Evolutionary conservation across 2,113 vertebrate species (phyloP).

Genomic region (Ammodytes dubius): DNA sequence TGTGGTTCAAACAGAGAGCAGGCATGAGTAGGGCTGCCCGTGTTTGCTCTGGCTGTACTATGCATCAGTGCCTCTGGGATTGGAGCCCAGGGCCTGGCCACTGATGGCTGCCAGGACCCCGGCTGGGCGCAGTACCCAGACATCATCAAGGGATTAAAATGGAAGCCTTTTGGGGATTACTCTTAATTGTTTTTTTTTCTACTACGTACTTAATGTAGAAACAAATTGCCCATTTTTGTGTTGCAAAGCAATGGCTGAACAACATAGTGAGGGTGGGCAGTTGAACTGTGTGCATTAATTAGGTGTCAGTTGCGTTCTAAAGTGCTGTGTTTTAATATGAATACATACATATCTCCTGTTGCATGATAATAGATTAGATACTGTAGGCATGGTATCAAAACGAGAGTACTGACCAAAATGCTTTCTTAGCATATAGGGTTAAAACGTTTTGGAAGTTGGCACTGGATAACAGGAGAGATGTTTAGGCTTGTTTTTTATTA

Average conservation of each 20-base stretch:
- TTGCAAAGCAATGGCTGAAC: background rate
- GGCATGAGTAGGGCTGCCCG: conserved; percentile 54
- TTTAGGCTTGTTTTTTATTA: background rate
- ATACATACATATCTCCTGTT: background rate
- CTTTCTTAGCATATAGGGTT: background rate
- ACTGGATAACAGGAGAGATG: background rate
- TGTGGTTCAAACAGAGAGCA: conserved; percentile 53
- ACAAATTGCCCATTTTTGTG: conserved; percentile 40
- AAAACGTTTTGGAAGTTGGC: background rate
- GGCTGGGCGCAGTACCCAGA: conserved; percentile 69
- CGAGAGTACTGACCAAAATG: background rate
- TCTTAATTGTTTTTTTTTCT: conserved; percentile 56
- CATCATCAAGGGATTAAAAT: conserved; percentile 77
- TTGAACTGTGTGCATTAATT: background rate
- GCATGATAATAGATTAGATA: background rate
- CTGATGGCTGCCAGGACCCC: conserved; percentile 69
- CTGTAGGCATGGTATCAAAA: background rate
- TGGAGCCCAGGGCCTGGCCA: conserved; percentile 62
- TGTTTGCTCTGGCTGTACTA: conserved; percentile 73
- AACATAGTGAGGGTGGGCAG: conserved; percentile 4
- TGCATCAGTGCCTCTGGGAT: conserved; percentile 76
- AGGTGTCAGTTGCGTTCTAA: background rate
- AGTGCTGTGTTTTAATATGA: background rate
- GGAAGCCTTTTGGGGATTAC: conserved; percentile 71
- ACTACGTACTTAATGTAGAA: conserved; percentile 29